Conservation (phyloP, 35 echinoderm and acorn worm genomes). For the Anneissia japonica region DNA sequence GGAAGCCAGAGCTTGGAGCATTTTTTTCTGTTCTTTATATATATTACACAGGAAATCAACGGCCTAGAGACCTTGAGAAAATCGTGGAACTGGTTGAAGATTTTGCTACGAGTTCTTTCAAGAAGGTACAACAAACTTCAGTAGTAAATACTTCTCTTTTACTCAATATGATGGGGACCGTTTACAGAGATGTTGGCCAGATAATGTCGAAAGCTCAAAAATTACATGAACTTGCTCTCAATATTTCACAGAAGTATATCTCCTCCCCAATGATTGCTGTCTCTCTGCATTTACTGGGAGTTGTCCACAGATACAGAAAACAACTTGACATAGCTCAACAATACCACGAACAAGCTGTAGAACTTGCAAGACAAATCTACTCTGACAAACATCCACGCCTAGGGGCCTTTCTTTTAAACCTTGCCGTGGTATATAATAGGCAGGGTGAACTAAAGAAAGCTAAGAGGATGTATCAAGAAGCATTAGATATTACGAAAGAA, state of each 20-base stretch:
- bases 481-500: neutral
- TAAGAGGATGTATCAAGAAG: neutral
- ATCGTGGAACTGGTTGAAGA: neutral
- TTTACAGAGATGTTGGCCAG: neutral
- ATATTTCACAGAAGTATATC: neutral
- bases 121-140: neutral
- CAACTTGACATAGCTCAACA: neutral
- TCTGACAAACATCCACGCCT: neutral
- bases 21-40: neutral
- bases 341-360: neutral
- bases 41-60: neutral
- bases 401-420: neutral
- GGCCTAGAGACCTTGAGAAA: neutral
- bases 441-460: neutral
- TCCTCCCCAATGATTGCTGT: neutral
- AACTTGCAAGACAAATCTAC: neutral
- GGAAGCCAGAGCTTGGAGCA: neutral
- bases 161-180: neutral
- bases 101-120: neutral
- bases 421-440: neutral
- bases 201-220: neutral
- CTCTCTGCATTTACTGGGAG: neutral
- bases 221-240: neutral
- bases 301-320: neutral
- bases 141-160: neutral